Base-by-base conservation (phyloP, 35 echinoderm and acorn worm genomes). In the Ophiothrix spiculata region DNA sequence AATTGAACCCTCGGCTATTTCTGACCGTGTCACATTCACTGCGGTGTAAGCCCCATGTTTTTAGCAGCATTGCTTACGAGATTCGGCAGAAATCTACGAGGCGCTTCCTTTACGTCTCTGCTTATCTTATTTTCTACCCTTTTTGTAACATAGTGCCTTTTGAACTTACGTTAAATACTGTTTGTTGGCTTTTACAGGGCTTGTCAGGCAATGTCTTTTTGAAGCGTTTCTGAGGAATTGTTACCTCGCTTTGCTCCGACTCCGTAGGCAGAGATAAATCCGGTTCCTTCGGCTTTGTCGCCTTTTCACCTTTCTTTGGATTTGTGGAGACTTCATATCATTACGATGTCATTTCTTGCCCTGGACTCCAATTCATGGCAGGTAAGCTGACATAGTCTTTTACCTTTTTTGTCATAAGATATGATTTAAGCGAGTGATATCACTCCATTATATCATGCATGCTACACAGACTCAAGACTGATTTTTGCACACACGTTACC, bases 291-390 rank as follows among this genome's bases (percentile, higher is more conserved):
- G 60, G 60, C 60, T 69, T 69, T 1, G 17, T 69, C 60, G 60
- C 60, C 60, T 69, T 69, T 69, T 69, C 60, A 69, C 60, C 60
- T 19, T 69, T 12, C 60, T 15, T 69, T 69, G 60, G 60, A 69
- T 69, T 69, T 69, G 16, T 69, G 6, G 29, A 69, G 60, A 69
- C 77, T 39, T 79, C 77, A 39, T 41, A 84, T 84, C 45, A 64
- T 12, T 33, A 37, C 33, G 35, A 84, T 84, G 81, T 84, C 81
- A 60, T 84, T 84, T 42, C 54, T 84, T 3, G 81, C 81, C 36
- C 31, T 84, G 81, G 81, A 84, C 29, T 84, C 81, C 19, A 84
- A 84, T 60, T 64, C 45, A 33, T 84, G 81, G 81, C 81, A 84
- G 81, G 81, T 84, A 84, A 37, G 81, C n/a, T 21, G 4, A 36